Evolutionary conservation across 1,140 invertebrate species (phyloP).

Genomic region (Drosophila truncata): DNA sequence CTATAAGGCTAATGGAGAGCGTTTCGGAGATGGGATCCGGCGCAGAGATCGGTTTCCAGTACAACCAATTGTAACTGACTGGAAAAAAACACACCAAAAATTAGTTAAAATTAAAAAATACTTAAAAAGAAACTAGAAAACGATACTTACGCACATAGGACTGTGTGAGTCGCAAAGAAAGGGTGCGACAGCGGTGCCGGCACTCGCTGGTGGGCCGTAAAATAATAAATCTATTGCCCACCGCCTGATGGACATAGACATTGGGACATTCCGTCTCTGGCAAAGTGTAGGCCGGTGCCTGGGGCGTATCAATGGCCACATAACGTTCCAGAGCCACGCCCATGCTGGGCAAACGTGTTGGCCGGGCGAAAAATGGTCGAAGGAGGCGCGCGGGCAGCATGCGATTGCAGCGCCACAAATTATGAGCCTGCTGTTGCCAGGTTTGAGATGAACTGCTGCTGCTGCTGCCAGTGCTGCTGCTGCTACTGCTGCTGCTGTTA

Average conservation of each 20-base stretch:
- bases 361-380: slow-evolving; percentile 88
- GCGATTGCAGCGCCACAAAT: slow-evolving; percentile 88
- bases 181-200: slow-evolving; percentile 87
- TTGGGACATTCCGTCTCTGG: slow-evolving; percentile 91
- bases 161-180: slow-evolving; percentile 88
- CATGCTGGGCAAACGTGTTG: slow-evolving; percentile 85
- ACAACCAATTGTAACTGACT: slow-evolving; percentile 94
- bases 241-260: slow-evolving; percentile 89
- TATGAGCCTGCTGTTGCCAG: slow-evolving; percentile 60
- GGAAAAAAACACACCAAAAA: not conserved
- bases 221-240: slow-evolving; percentile 88
- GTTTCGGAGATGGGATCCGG: slow-evolving; percentile 86
- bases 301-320: slow-evolving; percentile 89
- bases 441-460: slow-evolving; percentile 47
- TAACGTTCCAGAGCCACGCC: slow-evolving; percentile 89
- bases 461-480: slow-evolving; percentile 59
- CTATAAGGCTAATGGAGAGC: slow-evolving; percentile 89
- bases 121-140: not conserved
- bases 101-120: not conserved
- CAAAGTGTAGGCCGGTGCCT: slow-evolving; percentile 87
- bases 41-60: slow-evolving; percentile 90
- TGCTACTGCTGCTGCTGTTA: slow-evolving; percentile 67
- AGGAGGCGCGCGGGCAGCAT: slow-evolving; percentile 88
- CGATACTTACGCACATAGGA: slow-evolving; percentile 89
- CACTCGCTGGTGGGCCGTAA: slow-evolving; percentile 90